Percentiles rank a stretch among this genome's conserved stretches.
Conservation (phyloP, 2,113 vertebrate species). For the Prinia subflava region DNA sequence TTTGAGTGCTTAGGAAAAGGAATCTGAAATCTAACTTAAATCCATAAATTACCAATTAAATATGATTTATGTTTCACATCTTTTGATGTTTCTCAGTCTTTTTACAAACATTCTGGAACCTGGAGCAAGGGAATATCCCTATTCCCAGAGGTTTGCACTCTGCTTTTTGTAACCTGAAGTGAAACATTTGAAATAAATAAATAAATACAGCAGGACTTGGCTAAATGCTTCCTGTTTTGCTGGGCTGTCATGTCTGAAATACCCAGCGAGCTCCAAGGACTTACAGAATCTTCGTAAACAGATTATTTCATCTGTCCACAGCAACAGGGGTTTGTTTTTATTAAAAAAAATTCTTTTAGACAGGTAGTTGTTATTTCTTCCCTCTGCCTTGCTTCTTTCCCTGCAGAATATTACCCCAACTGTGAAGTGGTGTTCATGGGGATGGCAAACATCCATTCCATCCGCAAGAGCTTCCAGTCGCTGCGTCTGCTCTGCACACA, state of each 20-base stretch:
- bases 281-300: neutral
- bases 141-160: neutral
- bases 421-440: conserved; percentile 99
- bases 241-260: neutral
- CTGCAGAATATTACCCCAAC: conserved; percentile 96
- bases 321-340: neutral
- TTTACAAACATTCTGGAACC: neutral
- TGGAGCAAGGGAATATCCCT: neutral
- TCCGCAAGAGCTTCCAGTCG: conserved; percentile 97
- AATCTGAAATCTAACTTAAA: neutral
- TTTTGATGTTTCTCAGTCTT: neutral
- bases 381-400: neutral
- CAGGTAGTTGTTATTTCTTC: neutral
- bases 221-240: neutral
- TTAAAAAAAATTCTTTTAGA: neutral
- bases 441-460: conserved; percentile 96
- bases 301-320: neutral
- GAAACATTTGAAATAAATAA: neutral
- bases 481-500: conserved; percentile 94
- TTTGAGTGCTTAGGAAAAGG: neutral
- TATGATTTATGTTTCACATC: neutral
- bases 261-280: neutral
- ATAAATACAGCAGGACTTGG: neutral
- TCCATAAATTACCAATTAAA: neutral
- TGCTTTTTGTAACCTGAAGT: neutral